Evolutionary conservation across 2,113 vertebrate genomes (phyloP).

Genomic region (Eudyptes chrysolophus): DNA sequence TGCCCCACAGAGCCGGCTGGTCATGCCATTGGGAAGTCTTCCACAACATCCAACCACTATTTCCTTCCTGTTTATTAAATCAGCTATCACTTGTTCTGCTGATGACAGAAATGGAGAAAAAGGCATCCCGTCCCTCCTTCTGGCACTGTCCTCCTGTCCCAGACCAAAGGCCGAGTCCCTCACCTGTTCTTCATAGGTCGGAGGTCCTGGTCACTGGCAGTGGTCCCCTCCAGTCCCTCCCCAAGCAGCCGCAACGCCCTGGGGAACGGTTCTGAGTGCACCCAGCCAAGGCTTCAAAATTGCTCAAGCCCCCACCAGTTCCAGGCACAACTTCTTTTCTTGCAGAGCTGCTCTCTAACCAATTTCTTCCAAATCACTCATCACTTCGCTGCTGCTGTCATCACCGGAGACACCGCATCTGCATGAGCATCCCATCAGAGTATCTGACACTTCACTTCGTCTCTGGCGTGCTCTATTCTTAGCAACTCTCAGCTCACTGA

Average conservation of each 20-base stretch:
- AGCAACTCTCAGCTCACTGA: not conserved
- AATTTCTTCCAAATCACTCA: not conserved
- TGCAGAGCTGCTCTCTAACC: not conserved
- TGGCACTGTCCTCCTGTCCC: accelerated
- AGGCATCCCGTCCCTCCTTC: not conserved
- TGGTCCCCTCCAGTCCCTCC: not conserved
- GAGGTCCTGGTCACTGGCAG: too few species aligned
- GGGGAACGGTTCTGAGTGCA: accelerated
- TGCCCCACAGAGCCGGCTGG: accelerated
- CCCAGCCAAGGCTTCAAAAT: accelerated
- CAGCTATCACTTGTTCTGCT: not conserved
- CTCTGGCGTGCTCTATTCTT: not conserved
- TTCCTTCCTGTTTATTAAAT: not conserved
- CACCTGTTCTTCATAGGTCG: accelerated
- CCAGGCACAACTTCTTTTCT: not conserved
- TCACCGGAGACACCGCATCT: accelerated
- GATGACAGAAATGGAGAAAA: not conserved
- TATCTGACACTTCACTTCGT: not conserved
- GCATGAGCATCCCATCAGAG: not conserved
- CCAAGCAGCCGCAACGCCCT: accelerated
- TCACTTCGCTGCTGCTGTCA: not conserved
- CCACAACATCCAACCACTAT: accelerated
- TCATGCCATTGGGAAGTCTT: accelerated
- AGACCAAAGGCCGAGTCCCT: not conserved
- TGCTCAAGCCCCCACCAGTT: not conserved